A percentile compares a stretch with the other conserved stretches of the same genome.
Conservation (phyloP, 2,797 vertebrate species). For the Potorous gilbertii region DNA sequence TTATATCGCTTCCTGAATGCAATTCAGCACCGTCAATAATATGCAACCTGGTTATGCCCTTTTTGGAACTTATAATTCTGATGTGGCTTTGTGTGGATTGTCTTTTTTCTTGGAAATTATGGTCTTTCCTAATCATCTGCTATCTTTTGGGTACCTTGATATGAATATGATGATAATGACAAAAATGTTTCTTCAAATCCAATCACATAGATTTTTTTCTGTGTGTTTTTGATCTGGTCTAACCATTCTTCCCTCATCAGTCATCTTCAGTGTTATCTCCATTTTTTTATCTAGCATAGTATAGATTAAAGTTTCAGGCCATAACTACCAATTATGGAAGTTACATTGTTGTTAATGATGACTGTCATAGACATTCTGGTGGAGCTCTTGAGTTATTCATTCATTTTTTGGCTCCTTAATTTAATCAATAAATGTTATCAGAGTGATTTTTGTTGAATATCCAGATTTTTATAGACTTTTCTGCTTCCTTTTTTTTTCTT, state of each 20-base stretch:
- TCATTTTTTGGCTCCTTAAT: neutral
- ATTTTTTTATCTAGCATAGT: neutral
- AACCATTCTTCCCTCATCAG: neutral
- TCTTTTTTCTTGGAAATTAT: neutral
- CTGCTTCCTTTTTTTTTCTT: neutral
- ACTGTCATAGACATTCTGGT: neutral
- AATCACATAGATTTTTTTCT: neutral
- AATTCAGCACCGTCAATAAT: neutral
- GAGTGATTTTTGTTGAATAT: neutral
- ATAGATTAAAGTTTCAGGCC: neutral
- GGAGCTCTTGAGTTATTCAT: neutral
- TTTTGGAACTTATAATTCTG: neutral
- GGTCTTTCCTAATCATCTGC: neutral
- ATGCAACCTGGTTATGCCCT: neutral
- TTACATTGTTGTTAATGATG: neutral
- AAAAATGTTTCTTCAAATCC: neutral
- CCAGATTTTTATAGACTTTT: neutral
- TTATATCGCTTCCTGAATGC: neutral
- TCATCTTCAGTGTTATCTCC: neutral
- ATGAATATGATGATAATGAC: neutral
- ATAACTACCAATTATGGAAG: neutral
- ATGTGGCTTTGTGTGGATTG: neutral
- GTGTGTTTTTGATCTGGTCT: neutral
- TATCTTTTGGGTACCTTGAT: neutral
- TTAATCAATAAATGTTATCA: neutral